Evolutionary conservation across 2,888 invertebrate genomes (phyloP), one percentile per base, ranked within the genome.

Genomic region (Slavum lentiscoides): DNA sequence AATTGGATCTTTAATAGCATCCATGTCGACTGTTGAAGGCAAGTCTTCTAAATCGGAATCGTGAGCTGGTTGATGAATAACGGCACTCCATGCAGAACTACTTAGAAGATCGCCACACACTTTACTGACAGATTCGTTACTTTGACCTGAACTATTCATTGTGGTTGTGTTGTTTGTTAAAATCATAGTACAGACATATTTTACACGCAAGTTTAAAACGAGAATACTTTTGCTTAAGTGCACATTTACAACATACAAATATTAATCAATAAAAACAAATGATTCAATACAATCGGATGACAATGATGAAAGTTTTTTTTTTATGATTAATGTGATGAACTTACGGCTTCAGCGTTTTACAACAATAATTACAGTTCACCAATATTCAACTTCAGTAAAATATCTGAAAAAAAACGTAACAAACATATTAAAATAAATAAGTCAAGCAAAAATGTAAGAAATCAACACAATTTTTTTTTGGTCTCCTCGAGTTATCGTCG

Each of bases 1-100:
- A 23, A 70, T 82, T 30, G 68, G 76, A 77, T 82, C 89, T 86
- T 90, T 91, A 85, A 91, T 89, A 82, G 91, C 91, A 84, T 90
- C 89, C 87, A 91, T 91, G 84, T 91, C 91, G 82, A 91, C 91
- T 43, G 91, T 91, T 49, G 91, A 91, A 19, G 90, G 91, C 84
- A 91, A 86, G 84, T 90, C 89, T 82, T 90, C 90, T 68, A 89
- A 89, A 85, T 91, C 90, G 19, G 89, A 89, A 86, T 91, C 91
- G 83, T 88, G 86, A 37, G 85, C 85, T 37, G 86, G 86, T 61
- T 84, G 84, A 82, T 86, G 85, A 62, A 85, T 85, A 49, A 87
- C 85, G 19, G 86, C 85, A 83, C 85, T 86, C 86, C 86, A 86
- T 30, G 85, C 85, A 80, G 85, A 85, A 82, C 85, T 85, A 43